Base-by-base conservation (phyloP, 2,797 vertebrate genomes). In the Sebastiscus albofasciatus region DNA sequence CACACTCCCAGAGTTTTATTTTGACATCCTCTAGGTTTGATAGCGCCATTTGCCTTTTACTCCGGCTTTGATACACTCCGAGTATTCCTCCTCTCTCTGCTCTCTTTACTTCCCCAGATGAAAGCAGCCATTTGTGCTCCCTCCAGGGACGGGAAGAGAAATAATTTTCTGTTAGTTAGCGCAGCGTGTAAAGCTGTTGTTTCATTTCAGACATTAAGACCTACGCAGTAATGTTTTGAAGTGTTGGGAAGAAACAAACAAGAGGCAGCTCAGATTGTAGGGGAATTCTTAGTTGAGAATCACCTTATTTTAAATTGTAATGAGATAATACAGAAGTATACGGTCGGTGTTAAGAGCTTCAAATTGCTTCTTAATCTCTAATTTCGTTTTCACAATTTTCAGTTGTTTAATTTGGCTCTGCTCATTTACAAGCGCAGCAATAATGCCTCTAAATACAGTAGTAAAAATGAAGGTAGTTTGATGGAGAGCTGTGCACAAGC, bases 401-500 rank as follows among this genome's bases (percentile, higher is more conserved):
- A 59, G 58, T 27, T 76, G 33, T 85, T 88, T 86, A 68, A 84
- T 88, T 68, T 66, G 22, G 65, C 5, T 82, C 64, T 46, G 65
- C 42, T 81, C 75, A 75, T 90, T 87, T 80, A 81, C 59, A 87
- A 87, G 42, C 67, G 8, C 12, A 54, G 82, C 80, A 87, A 75
- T 80, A 62, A 77, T 60, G 60, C 52, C 39, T 79, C 75, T 85
- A 69, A 92, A 86, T 80, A 67, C 72, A 83, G 86, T 84, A 81
- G 83, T 79, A 70, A 76, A 87, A 88, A 85, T 59, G 74, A 87
- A 90, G 83, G 87, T 80, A 82, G 82, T 87, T 85, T 80, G 82
- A 90, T 83, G 69, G 85, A 90, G 80, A 89, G 88, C 79, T 55
- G 77, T 70, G 83, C 85, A 81, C 80, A 83, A 83, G 87, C 91